These are phyloP conservation scores for Chaetophractus vellerosus DNA, from an alignment of 2,797 vertebrate genomes.

Conservation along the genomic window DNA sequence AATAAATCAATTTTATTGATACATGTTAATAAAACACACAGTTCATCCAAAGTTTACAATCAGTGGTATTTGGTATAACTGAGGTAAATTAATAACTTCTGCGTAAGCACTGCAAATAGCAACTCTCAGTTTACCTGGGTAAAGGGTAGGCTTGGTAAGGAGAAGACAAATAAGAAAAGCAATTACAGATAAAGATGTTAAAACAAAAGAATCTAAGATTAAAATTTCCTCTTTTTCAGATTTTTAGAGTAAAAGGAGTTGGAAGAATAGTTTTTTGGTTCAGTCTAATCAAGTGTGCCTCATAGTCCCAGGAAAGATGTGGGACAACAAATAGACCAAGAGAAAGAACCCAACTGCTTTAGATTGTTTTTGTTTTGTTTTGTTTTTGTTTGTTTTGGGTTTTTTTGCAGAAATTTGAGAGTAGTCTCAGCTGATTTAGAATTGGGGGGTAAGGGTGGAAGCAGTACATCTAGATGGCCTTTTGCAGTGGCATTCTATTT, in stretches of 20 bases:
- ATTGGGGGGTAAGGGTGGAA: not conserved
- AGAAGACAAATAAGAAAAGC: too few relatives aligned
- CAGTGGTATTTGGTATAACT: too few relatives aligned
- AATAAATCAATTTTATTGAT: too few relatives aligned
- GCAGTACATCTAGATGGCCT: not conserved
- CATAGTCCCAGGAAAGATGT: not conserved
- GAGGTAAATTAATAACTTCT: too few relatives aligned
- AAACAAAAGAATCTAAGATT: not conserved
- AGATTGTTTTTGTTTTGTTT: not conserved
- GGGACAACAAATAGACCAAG: slow-evolving; percentile 16
- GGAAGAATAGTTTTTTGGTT: not conserved
- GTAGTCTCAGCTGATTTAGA: not conserved
- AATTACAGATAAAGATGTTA: too few relatives aligned
- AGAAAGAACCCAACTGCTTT: not conserved
- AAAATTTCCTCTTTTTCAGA: not conserved
- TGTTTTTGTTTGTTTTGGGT: too few relatives aligned
- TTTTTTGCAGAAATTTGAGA: not conserved
- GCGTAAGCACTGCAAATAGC: too few relatives aligned
- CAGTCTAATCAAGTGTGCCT: slow-evolving; percentile 40
- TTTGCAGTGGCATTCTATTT: not conserved
- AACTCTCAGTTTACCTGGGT: too few relatives aligned
- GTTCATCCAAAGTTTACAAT: too few relatives aligned
- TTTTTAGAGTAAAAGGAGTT: slow-evolving; percentile 16
- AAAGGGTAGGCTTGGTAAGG: too few relatives aligned
- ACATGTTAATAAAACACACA: too few relatives aligned